Conservation (phyloP, 2,797 vertebrate genomes). For the Parauchenoglanis punctatus region DNA sequence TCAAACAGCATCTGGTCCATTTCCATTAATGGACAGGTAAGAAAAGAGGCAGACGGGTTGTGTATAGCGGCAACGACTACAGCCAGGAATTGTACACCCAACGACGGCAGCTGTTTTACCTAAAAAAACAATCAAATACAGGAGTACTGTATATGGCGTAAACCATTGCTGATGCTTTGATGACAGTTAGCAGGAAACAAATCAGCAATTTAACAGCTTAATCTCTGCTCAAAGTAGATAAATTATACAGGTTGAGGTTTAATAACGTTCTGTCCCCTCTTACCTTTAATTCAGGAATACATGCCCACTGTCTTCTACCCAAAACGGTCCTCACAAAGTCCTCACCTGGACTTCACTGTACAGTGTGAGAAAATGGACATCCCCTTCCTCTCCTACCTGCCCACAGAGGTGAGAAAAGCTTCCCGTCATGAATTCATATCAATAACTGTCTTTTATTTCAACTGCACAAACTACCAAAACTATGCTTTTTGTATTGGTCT, state of each 20-base stretch:
- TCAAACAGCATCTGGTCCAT: background rate
- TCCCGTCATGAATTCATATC: background rate
- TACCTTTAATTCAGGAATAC: conserved; percentile 71
- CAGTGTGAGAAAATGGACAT: conserved; percentile 86
- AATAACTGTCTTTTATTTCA: background rate
- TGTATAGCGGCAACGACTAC: background rate
- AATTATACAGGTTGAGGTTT: background rate
- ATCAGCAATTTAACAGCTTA: background rate
- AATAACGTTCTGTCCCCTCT: background rate
- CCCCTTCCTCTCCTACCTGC: conserved; percentile 81
- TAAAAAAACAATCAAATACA: background rate
- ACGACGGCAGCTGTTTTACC: background rate
- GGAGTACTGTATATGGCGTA: background rate
- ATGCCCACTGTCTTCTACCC: conserved; percentile 82
- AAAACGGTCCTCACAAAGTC: conserved; percentile 67
- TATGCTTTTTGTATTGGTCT: background rate
- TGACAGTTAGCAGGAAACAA: no score
- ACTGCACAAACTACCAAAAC: background rate
- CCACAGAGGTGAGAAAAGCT: conserved; percentile 72
- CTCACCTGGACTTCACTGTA: conserved; percentile 76
- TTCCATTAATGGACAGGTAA: background rate
- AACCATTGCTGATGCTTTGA: background rate
- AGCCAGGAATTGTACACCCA: background rate
- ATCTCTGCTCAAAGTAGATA: background rate
- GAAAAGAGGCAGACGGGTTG: background rate